phyloP scores from a whole-genome alignment of 2,888 invertebrate genomes.

The Cetonia aurata region DNA sequence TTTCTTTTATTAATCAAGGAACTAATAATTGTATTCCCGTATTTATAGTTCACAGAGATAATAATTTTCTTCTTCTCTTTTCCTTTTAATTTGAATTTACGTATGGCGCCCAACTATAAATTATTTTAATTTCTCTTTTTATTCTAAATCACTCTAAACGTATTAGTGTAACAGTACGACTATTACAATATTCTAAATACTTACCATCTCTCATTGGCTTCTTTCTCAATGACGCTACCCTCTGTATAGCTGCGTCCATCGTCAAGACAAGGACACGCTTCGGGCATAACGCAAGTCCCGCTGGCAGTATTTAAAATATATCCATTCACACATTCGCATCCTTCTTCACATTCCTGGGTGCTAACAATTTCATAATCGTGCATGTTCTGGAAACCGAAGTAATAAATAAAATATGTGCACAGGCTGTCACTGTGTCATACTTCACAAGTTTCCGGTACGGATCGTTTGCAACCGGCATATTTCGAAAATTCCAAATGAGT shows the following conservation, averaged over 20 bases:
- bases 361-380: constrained; percentile 55
- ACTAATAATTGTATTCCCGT: no score
- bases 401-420: background rate
- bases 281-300: constrained; percentile 73
- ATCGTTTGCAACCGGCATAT: constrained; percentile 78
- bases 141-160: no score
- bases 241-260: constrained; percentile 12
- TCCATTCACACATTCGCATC: constrained; percentile 79
- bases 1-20: no score
- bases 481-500: constrained; percentile 72
- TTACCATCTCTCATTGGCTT: constrained; percentile 4
- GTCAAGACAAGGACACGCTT: constrained; percentile 72
- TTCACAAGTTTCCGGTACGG: constrained; percentile 80
- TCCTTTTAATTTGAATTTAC: no score
- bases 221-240: background rate
- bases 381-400: constrained; percentile 16
- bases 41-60: no score
- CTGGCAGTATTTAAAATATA: constrained; percentile 75
- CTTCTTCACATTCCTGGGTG: constrained; percentile 75
- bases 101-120: no score
- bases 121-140: no score
- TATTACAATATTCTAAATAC: background rate
- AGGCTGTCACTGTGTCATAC: constrained; percentile 59
- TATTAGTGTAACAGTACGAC: no score
- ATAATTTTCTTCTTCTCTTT: no score